Conservation (phyloP, 2,797 vertebrate species). For the Macrochelys suwanniensis region DNA sequence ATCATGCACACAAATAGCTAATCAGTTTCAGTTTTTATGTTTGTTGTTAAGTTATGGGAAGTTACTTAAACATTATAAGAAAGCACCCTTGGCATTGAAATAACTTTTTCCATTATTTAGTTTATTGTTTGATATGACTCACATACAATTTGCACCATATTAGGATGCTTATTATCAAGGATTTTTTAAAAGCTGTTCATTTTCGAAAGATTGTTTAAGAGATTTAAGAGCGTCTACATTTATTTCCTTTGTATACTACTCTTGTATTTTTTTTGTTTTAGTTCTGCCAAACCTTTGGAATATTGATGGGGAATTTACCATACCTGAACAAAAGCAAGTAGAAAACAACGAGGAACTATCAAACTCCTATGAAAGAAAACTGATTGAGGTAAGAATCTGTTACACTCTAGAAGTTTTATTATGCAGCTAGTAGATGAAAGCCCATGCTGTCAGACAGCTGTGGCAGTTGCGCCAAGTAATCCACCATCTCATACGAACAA, state of each 20-base stretch:
- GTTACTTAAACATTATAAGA: not conserved
- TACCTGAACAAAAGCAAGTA: constrained; percentile 88
- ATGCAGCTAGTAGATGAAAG: not conserved
- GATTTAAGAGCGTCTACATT: not conserved
- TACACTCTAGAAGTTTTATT: not conserved
- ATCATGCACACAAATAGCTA: not conserved
- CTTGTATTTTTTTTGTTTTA: constrained; percentile 70
- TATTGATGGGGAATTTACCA: constrained; percentile 85
- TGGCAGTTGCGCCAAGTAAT: not conserved
- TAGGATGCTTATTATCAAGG: not conserved
- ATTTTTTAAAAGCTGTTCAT: not conserved
- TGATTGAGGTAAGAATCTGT: constrained; percentile 92
- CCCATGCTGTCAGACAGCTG: not conserved
- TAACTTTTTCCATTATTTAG: not conserved
- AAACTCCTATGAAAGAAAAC: constrained; percentile 94
- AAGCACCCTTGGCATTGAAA: not conserved
- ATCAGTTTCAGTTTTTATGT: not conserved
- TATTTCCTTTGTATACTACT: constrained; percentile 32
- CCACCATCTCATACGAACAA: not conserved
- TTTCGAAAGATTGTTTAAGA: not conserved
- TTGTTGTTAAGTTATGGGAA: not conserved
- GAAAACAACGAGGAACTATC: constrained; percentile 93
- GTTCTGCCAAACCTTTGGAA: constrained; percentile 87
- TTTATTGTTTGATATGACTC: not conserved
- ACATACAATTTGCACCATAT: not conserved